Evolutionary conservation across 2,797 vertebrate species (phyloP), one percentile per base, ranked within the genome.

Genomic region (Setipinna tenuifilis): DNA sequence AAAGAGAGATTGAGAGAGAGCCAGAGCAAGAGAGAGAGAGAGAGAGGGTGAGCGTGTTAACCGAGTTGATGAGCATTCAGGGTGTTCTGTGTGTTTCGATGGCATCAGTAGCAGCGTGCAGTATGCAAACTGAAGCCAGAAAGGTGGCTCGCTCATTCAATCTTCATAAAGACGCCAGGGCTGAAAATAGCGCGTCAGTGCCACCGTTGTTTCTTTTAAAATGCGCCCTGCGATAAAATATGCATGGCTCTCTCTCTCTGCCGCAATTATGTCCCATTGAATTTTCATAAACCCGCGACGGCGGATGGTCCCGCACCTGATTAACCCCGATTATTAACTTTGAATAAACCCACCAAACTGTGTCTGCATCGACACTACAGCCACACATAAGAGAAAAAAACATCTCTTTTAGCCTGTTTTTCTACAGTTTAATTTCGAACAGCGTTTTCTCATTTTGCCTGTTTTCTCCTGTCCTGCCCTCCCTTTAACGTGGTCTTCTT

Each of bases 201-300:
- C 88, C 89, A 90, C 88, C 88, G 89, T 91, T 91, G 90, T 92
- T 78, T 78, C 71, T 78, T 78, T 92, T 89, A 92, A 92, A 94
- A 93, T 85, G 87, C 86, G 82, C 82, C 92, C 84, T 87, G 88
- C 93, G 89, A 93, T 95, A 86, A 95, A 95, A 95, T 94, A 95
- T 95, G 92, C 92, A 94, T 92, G 89, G 21, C 84, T 86, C 90
- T 94, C 89, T 90, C 84, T 86, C 90, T 94, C 89, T 90, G 92
- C 93, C 86, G 93, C 93, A 95, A 94, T 94, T 94, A 94, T 88
- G 91, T 89, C 88, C 90, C 89, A 92, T 92, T 92, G 93, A 94
- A 95, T 94, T 95, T 94, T 94, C 93, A 94, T 94, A 93, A 94
- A 92, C 90, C 88, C 81, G 90, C 91, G 83, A 85, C 89, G 88